A percentile compares a stretch with the other conserved stretches of the same genome.
Conservation (phyloP, 1,140 invertebrate species). For the Heliconius hermathena region DNA sequence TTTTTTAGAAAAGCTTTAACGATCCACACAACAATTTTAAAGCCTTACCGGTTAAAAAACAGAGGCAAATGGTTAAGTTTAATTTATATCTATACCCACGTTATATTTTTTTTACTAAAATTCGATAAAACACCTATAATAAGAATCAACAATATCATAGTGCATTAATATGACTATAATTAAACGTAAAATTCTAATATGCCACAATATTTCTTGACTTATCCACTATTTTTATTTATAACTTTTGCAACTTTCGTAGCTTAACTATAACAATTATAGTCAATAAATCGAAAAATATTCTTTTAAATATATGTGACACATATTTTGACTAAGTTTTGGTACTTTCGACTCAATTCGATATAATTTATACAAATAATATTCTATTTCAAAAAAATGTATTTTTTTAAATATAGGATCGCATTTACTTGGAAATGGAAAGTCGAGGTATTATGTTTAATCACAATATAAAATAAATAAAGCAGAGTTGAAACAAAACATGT, state of each 20-base stretch:
- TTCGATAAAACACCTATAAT: conserved; percentile 43
- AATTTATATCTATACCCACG: conserved; percentile 38
- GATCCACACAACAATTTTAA: not conserved
- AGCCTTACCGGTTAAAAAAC: conserved; percentile 31
- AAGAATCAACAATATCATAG: conserved; percentile 47
- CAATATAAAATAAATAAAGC: not conserved
- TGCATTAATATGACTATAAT: conserved; percentile 33
- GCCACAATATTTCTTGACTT: conserved; percentile 21
- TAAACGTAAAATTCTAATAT: conserved; percentile 30
- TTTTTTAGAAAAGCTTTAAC: not conserved
- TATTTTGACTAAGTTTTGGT: conserved; percentile 15
- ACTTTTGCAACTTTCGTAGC: too few species aligned
- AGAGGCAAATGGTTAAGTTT: conserved; percentile 34
- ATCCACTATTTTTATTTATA: not conserved
- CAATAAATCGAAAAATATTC: not conserved
- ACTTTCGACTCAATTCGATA: conserved; percentile 34
- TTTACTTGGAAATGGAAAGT: not conserved
- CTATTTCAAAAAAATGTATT: not conserved
- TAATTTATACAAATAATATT: not conserved
- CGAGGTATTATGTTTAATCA: conserved; percentile 1
- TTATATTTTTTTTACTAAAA: conserved; percentile 33
- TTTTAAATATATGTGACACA: not conserved
- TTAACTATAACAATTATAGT: too few species aligned
- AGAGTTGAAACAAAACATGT: not conserved
- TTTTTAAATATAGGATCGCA: not conserved